Conservation (phyloP, 2,113 vertebrate species). For the Mirza zaza region DNA sequence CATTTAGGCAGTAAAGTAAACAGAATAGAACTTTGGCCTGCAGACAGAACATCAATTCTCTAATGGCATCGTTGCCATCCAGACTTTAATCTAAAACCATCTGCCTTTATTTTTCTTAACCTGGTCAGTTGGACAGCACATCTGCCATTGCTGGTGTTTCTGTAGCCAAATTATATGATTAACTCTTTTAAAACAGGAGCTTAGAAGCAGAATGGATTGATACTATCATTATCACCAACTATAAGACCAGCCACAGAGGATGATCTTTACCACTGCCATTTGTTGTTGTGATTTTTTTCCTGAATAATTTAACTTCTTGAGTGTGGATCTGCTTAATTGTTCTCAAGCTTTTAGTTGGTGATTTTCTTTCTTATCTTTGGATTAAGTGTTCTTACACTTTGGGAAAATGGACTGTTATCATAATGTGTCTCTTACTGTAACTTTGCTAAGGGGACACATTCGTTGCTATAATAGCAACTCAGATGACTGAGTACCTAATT, state of each 20-base stretch:
- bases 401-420: not conserved
- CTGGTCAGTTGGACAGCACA: constrained; percentile 71
- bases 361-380: constrained; percentile 20
- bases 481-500: not conserved
- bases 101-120: constrained; percentile 80
- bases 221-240: not conserved
- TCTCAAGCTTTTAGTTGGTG: not conserved
- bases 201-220: not conserved
- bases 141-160: constrained; percentile 54
- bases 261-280: not conserved
- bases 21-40: constrained; percentile 53
- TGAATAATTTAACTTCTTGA: not conserved
- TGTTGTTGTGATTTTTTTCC: not conserved
- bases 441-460: not conserved
- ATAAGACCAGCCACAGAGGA: not conserved
- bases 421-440: not conserved
- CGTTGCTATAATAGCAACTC: not conserved
- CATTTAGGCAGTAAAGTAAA: constrained; percentile 59
- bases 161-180: constrained; percentile 56
- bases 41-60: constrained; percentile 62
- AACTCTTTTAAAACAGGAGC: constrained; percentile 21
- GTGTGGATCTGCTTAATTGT: not conserved
- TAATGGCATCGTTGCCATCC: constrained; percentile 46
- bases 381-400: not conserved
- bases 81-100: constrained; percentile 75